These are phyloP conservation scores for Stomatorhinus ivindoensis DNA, from an alignment of 2,113 vertebrate genomes.

Conservation along the genomic window DNA sequence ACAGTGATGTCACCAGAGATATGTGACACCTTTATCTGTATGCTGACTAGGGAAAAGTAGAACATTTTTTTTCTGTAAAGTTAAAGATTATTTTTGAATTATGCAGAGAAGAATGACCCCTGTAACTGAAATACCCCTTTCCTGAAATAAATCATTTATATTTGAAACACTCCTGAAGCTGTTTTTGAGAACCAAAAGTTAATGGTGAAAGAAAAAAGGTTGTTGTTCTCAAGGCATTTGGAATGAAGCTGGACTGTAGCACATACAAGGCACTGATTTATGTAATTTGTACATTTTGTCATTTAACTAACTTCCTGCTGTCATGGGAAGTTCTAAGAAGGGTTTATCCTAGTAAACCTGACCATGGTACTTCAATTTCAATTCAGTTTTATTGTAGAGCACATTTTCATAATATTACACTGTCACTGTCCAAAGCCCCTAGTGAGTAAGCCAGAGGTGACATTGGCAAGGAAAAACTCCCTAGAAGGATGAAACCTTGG, in stretches of 20 bases:
- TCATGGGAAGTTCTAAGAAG: background rate
- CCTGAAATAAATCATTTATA: conserved; percentile 40
- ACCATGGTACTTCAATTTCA: background rate
- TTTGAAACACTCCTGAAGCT: conserved; percentile 9
- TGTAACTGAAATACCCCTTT: conserved; percentile 27
- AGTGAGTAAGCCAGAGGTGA: background rate
- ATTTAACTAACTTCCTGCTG: background rate
- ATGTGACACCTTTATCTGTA: background rate
- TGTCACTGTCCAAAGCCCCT: background rate
- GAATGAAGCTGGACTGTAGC: background rate
- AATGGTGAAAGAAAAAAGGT: background rate
- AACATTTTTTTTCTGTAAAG: background rate
- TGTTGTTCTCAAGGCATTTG: background rate
- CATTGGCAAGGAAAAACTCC: background rate
- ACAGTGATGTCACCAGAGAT: background rate
- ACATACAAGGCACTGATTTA: background rate
- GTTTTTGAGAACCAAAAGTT: background rate
- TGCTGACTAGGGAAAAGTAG: background rate
- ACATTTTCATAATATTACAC: background rate
- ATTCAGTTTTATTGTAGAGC: background rate
- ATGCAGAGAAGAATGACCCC: conserved; percentile 29
- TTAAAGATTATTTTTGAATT: background rate
- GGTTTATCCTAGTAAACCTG: background rate
- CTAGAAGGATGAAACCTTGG: background rate
- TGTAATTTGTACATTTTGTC: background rate